phyloP scores from a whole-genome alignment of 2,888 invertebrate genomes.

The Erebia aethiops region DNA sequence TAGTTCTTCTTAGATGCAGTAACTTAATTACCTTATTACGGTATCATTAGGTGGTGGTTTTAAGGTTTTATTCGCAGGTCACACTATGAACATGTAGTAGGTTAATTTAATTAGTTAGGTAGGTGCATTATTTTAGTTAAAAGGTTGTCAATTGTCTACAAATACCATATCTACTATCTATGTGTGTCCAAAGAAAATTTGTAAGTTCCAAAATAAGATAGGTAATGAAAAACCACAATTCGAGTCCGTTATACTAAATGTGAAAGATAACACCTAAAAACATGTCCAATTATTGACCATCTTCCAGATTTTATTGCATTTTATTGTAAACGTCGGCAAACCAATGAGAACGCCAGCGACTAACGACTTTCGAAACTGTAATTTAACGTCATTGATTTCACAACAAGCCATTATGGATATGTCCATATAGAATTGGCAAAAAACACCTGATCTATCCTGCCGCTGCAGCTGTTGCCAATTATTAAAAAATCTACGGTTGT shows the following conservation, averaged over 20 bases:
- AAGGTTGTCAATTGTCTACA: no score
- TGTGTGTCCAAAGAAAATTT: no score
- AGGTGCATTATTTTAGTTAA: no score
- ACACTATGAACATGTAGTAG: no score
- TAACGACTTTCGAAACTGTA: constrained; percentile 52
- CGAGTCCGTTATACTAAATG: neutral
- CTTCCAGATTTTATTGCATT: constrained; percentile 22
- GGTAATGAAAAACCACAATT: neutral
- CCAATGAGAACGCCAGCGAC: constrained; percentile 34
- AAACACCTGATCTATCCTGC: constrained; percentile 54
- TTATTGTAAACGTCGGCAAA: constrained; percentile 29
- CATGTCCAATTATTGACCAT: constrained; percentile 3
- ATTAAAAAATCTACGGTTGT: constrained; percentile 59
- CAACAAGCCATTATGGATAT: constrained; percentile 58
- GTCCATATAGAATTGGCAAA: constrained; percentile 55
- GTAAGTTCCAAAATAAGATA: neutral
- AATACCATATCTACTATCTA: no score
- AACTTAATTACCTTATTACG: no score
- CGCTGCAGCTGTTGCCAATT: constrained; percentile 60
- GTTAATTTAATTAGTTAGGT: no score
- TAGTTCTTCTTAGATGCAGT: no score
- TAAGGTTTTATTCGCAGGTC: no score
- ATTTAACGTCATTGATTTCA: constrained; percentile 63
- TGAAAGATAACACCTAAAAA: constrained; percentile 9
- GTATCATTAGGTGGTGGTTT: no score